phyloP scores from a whole-genome alignment of 2,113 vertebrate species.

The Albula goreensis region DNA sequence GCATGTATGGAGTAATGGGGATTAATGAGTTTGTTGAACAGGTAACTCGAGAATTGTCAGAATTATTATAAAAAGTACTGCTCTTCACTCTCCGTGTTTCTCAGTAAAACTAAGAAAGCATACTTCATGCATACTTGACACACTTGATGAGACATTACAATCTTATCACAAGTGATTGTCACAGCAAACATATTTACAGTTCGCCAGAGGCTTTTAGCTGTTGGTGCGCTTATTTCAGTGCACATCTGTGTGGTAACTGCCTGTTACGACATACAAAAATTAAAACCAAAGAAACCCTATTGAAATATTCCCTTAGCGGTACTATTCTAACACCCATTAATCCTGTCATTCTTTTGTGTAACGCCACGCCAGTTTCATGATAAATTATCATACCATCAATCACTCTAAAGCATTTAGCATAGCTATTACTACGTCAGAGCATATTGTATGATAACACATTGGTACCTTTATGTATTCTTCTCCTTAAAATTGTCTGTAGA shows the following conservation, averaged over 20 bases:
- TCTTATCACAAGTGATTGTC: not conserved
- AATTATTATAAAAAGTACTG: not conserved
- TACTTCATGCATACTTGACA: not conserved
- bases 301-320: not conserved
- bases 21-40: not conserved
- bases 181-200: not conserved
- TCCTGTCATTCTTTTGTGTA: not conserved
- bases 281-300: not conserved
- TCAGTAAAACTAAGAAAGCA: not conserved
- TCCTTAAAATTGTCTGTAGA: constrained; percentile 71
- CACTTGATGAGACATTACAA: constrained; percentile 11
- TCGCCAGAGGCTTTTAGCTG: not conserved
- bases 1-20: not conserved
- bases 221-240: not conserved
- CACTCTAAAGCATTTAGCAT: not conserved
- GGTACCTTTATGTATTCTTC: constrained; percentile 71
- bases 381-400: not conserved
- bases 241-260: not conserved
- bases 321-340: not conserved
- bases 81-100: not conserved
- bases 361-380: too few relatives aligned
- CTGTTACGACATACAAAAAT: not conserved
- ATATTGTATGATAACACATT: not conserved
- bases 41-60: not conserved
- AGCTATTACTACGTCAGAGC: not conserved